Base-by-base conservation (phyloP, 2,113 vertebrate species). In the Speoplatyrhinus poulsoni region DNA sequence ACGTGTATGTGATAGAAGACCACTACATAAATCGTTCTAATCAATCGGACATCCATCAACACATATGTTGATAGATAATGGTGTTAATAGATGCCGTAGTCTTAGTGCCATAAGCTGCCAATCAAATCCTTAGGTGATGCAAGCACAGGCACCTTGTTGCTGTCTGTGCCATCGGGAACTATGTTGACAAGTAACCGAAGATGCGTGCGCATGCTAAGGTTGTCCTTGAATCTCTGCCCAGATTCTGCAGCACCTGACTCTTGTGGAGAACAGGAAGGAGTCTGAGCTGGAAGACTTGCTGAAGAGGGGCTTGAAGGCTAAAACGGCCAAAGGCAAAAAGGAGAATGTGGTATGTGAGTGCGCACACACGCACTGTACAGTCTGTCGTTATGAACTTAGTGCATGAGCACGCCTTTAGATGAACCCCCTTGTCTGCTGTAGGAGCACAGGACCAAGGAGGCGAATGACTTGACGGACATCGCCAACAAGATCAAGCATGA, bases 401-500 rank as follows among this genome's bases (percentile, higher is more conserved):
- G n/a, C n/a, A n/a, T n/a, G n/a, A n/a, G n/a, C n/a, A n/a, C n/a
- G n/a, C 54, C 54, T 12, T 12, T 9, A 11, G 4, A 32, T 12
- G 11, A 9, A 12, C 4, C 9, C n/a, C 36, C 2, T 13, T 1
- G 3, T 13, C 36, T 46, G 7, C 36, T 26, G 3, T 7, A 66
- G 66, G 90, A 95, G 93, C 6, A 94, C 95, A 76, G 94, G 94
- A 83, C 92, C 1, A 26, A 26, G 26, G 26, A 26, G 26, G 26
- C 26, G 26, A 26, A 26, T 26, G 26, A 26, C 26, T 26, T 96
- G 79, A 94, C 93, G 67, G 94, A 96, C 83, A 96, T 96, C 86
- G 95, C 96, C 86, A 96, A 96, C 89, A 96, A 96, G 90, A 96
- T 96, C 75, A 94, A 94, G 15, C 95, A 94, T 62, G 96, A 96